Evolutionary conservation across 1,140 invertebrate species (phyloP).

Genomic region (Monomorium pharaonis): DNA sequence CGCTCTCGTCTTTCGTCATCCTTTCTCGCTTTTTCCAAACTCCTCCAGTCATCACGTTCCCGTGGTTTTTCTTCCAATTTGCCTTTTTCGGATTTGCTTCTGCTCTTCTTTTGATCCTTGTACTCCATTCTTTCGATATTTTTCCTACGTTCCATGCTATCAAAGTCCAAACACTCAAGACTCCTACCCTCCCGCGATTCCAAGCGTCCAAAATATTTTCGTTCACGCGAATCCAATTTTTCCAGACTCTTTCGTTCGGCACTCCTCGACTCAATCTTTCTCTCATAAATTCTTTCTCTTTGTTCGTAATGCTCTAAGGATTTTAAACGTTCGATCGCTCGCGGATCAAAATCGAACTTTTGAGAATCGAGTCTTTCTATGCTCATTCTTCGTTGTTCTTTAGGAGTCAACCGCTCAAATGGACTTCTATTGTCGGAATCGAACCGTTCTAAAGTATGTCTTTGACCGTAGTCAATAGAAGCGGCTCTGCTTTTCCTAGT

Average conservation of each 20-base stretch:
- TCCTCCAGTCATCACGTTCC: slow-evolving; percentile 82
- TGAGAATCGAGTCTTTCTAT: slow-evolving; percentile 78
- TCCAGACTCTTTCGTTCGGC: slow-evolving; percentile 60
- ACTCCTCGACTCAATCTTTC: slow-evolving; percentile 47
- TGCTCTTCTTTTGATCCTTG: slow-evolving; percentile 63
- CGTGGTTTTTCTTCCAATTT: slow-evolving; percentile 77
- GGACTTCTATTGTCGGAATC: slow-evolving; percentile 77
- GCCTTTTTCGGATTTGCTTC: slow-evolving; percentile 61
- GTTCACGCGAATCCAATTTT: slow-evolving; percentile 65
- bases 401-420: slow-evolving; percentile 68
- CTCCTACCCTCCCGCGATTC: slow-evolving; percentile 68
- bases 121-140: slow-evolving; percentile 72
- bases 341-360: slow-evolving; percentile 79
- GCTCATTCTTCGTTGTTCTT: slow-evolving; percentile 78
- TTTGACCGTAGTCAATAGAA: slow-evolving; percentile 73
- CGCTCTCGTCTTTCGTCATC: slow-evolving; percentile 80
- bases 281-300: slow-evolving; percentile 57
- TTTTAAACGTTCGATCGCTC: slow-evolving; percentile 77
- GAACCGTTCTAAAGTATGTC: slow-evolving; percentile 78
- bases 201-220: slow-evolving; percentile 60
- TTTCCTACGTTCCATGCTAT: slow-evolving; percentile 51
- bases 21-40: slow-evolving; percentile 81
- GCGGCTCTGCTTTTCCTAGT: slow-evolving; percentile 56
- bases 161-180: slow-evolving; percentile 64
- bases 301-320: slow-evolving; percentile 67